Evolutionary conservation across 2,888 invertebrate species (phyloP).

Genomic region (Parasteatoda lunata): DNA sequence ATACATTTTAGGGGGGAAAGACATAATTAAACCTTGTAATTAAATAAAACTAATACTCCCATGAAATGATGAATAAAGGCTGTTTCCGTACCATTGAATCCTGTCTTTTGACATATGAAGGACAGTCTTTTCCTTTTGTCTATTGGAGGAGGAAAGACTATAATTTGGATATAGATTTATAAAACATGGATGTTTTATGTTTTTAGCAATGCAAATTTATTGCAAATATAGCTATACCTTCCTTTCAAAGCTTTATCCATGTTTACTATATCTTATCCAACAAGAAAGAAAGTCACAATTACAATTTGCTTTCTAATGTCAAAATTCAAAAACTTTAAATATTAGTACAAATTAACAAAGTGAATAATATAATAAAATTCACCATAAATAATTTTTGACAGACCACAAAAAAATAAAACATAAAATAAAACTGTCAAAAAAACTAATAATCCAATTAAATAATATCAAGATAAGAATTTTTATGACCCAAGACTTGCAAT

Average conservation of each 20-base stretch:
- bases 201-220: conserved; percentile 55
- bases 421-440: not conserved
- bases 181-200: conserved; percentile 61
- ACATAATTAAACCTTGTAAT: conserved; percentile 10
- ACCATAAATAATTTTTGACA: not conserved
- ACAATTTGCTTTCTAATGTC: not conserved
- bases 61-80: conserved; percentile 59
- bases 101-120: conserved; percentile 64
- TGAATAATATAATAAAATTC: not conserved
- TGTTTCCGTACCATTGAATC: conserved; percentile 62
- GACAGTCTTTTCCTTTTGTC: conserved; percentile 64
- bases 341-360: not conserved
- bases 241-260: conserved; percentile 66
- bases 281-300: not conserved
- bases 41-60: conserved; percentile 56
- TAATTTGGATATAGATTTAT: conserved; percentile 65
- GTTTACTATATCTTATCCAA: conserved; percentile 20
- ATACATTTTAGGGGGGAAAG: not conserved
- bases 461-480: no score
- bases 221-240: conserved; percentile 65
- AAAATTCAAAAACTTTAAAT: not conserved
- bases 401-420: not conserved
- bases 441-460: no score
- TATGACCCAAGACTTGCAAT: no score
- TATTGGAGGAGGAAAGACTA: conserved; percentile 64